Base-by-base conservation (phyloP, 2,888 invertebrate genomes). In the Alentia gelatinosa region DNA sequence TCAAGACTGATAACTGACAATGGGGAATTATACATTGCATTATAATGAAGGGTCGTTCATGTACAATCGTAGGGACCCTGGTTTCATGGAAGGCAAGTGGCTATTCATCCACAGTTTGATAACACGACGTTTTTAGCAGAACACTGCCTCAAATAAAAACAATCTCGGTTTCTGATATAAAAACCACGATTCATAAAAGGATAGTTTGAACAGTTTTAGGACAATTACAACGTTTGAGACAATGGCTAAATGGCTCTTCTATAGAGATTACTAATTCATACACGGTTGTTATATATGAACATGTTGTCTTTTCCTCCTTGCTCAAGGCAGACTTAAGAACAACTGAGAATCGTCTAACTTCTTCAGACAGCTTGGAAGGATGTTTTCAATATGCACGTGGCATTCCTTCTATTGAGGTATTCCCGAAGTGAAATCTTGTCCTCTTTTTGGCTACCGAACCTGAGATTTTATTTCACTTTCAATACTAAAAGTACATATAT, bases 111-210 rank as follows among this genome's bases (percentile, higher is more conserved):
- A 68, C 26, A 12, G 30, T 68, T 68, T 68, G 68, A 68, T 68
- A 30, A 68, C 26, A 68, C 12, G 23, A 68, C 12, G 23, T 68
- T 15, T 79, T 79, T 79, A 79, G 79, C 79, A 79, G 79, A 79
- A 79, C 79, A 79, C 79, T 79, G 79, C 79, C 79, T 39, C 12
- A 79, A 79, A 79, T 79, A 37, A 79, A 79, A 79, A 79, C 1
- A 37, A 35, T 79, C 79, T 79, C 79, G 79, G 39, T 35, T 79
- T 79, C 37, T 39, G 35, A 79, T 12, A 56, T 56, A n/a, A 56
- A 56, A 12, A 19, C 56, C 56, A n/a, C 23, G n/a, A n/a, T 56
- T 56, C 56, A 4, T n/a, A 56, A 56, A 56, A 4, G 19, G 56
- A 56, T 12, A 56, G 19, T n/a, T 56, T 3, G 56, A 56, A 56